Base-by-base conservation (phyloP, 2,113 vertebrate species). In the Zosterops hypoxanthus region DNA sequence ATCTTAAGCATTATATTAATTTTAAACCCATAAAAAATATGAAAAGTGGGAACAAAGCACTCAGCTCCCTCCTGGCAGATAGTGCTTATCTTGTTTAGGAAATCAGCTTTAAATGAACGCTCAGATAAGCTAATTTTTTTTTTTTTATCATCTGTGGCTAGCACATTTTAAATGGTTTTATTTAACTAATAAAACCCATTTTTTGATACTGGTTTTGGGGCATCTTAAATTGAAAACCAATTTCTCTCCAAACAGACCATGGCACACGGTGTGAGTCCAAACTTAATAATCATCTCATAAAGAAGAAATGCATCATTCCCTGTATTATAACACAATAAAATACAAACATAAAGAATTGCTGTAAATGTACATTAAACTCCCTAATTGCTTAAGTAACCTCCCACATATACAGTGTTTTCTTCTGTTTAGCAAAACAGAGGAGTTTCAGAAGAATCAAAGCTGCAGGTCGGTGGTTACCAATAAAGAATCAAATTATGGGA, bases 201-300 rank as follows among this genome's bases (percentile, higher is more conserved):
- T 95, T 88, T 88, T 73, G 15, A 49, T 57, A 41, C 61, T 79
- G 65, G 28, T 4, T 95, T 95, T 82, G 15, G 41, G 80, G 69
- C 16, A 3, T 76, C 55, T 91, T 41, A 82, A 89, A 94, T 64
- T 68, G 71, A 83, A 95, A 94, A 66, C 39, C 33, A 41, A 65
- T 96, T 97, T 94, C 65, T 66, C 53, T 57, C 77, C 9, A n/a
- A 95, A 91, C 5, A 84, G 73, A 57, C 26, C 70, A 7, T 4
- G 15, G 77, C 68, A 77, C 13, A 70, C 1, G 1, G 59, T 46
- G 42, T 5, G 64, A 86, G 71, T 10, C 76, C 80, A 78, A 94
- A 94, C 82, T 93, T 92, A 95, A 94, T 94, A 86, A 92, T 64
- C n/a, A 82, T 47, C 60, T 86, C 72, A 57, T 84, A 76, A 91